Conservation (phyloP, 2,797 vertebrate genomes). For the Hafferia zeledoni region DNA sequence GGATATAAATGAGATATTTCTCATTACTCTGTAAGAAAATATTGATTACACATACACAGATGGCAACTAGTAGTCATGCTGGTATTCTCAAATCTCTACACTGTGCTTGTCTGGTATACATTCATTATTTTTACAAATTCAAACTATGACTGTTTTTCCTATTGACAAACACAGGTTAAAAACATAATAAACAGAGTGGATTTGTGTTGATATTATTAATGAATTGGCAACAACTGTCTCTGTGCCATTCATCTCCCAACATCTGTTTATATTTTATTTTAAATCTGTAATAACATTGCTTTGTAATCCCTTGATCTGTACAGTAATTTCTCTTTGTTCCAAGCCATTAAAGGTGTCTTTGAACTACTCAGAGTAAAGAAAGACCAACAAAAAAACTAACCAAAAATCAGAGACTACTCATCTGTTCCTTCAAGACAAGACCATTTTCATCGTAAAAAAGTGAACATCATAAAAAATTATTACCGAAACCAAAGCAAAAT, state of each 20-base stretch:
- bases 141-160: slow-evolving; percentile 49
- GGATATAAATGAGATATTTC: slow-evolving; percentile 40
- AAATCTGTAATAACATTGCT: slow-evolving; percentile 74
- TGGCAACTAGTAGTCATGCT: slow-evolving; percentile 60
- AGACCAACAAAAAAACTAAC: background rate
- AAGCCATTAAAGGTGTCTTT: slow-evolving; percentile 72
- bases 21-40: slow-evolving; percentile 62
- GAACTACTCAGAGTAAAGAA: slow-evolving; percentile 56
- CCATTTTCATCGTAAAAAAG: slow-evolving; percentile 75
- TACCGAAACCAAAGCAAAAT: slow-evolving; percentile 71
- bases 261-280: slow-evolving; percentile 81
- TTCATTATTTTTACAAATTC: slow-evolving; percentile 65
- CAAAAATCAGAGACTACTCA: slow-evolving; percentile 41
- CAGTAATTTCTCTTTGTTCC: slow-evolving; percentile 79
- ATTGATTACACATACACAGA: slow-evolving; percentile 71
- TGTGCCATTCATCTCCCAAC: slow-evolving; percentile 59
- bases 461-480: slow-evolving; percentile 75
- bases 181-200: slow-evolving; percentile 58
- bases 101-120: slow-evolving; percentile 43
- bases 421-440: slow-evolving; percentile 70
- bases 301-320: slow-evolving; percentile 74
- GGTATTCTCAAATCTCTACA: slow-evolving; percentile 53
- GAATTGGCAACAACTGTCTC: slow-evolving; percentile 70
- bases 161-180: slow-evolving; percentile 61
- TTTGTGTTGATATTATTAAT: slow-evolving; percentile 74